Evolutionary conservation across 2,797 vertebrate species (phyloP).

Genomic region (Rhincodon typus): DNA sequence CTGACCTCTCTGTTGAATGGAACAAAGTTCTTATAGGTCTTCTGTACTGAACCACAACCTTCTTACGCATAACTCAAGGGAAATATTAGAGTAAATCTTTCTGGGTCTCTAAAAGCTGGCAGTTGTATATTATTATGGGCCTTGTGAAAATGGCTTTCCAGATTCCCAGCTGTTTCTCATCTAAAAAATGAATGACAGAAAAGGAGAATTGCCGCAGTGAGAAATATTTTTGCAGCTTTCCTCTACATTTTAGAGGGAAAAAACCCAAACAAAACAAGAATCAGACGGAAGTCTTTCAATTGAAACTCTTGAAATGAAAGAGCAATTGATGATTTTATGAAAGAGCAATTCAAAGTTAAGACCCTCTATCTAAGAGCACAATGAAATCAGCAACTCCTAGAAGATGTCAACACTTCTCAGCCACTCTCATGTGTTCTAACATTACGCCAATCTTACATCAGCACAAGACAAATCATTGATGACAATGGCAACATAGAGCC

Average conservation of each 20-base stretch:
- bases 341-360: not conserved
- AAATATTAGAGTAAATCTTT: not conserved
- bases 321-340: not conserved
- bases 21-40: not conserved
- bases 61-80: not conserved
- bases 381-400: not conserved
- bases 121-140: not conserved
- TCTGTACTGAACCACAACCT: not conserved
- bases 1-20: not conserved
- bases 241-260: not conserved
- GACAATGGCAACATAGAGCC: not conserved
- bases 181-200: not conserved
- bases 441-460: not conserved
- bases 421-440: not conserved
- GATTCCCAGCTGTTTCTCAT: not conserved
- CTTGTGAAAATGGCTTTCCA: not conserved
- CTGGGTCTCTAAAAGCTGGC: not conserved
- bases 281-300: not conserved
- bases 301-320: not conserved
- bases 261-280: not conserved
- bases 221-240: not conserved
- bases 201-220: not conserved
- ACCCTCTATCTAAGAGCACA: not conserved
- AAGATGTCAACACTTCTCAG: not conserved
- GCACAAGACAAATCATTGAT: too few species aligned